phyloP scores from a whole-genome alignment of 1,140 invertebrate species.

The Caerostris extrusa region DNA sequence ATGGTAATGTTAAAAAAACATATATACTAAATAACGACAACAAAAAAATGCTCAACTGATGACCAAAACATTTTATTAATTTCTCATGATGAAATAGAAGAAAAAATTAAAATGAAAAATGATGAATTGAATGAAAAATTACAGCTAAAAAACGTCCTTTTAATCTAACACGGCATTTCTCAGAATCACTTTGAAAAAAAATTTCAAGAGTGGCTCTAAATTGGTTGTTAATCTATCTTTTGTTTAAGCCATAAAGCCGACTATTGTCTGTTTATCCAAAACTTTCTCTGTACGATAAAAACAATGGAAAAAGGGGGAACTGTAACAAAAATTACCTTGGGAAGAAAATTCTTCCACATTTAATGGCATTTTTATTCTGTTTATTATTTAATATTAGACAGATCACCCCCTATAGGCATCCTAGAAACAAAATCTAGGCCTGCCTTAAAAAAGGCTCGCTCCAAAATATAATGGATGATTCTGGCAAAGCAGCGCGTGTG shows the following conservation, averaged over 20 bases:
- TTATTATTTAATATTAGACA: constrained; percentile 71
- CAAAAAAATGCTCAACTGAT: too few relatives aligned
- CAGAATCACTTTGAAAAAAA: too few relatives aligned
- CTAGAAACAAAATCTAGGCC: constrained; percentile 23
- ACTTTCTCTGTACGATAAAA: background rate
- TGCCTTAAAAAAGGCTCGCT: background rate
- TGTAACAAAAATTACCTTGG: background rate
- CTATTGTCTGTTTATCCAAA: background rate
- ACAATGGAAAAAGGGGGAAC: background rate
- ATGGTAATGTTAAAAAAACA: too few relatives aligned
- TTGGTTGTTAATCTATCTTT: too few relatives aligned
- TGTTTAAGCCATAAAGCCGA: background rate
- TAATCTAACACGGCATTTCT: too few relatives aligned
- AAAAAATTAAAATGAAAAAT: too few relatives aligned
- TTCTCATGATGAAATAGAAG: too few relatives aligned
- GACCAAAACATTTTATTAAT: too few relatives aligned
- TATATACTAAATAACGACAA: too few relatives aligned
- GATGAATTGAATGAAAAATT: too few relatives aligned
- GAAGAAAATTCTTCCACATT: constrained; percentile 43
- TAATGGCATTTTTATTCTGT: constrained; percentile 71
- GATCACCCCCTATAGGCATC: constrained; percentile 22
- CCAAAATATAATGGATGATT: constrained; percentile 64
- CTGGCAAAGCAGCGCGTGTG: background rate
- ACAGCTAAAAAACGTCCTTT: too few relatives aligned
- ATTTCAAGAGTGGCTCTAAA: too few relatives aligned